Evolutionary conservation across 2,888 invertebrate genomes (phyloP).

Genomic region (Venusia cambrica): DNA sequence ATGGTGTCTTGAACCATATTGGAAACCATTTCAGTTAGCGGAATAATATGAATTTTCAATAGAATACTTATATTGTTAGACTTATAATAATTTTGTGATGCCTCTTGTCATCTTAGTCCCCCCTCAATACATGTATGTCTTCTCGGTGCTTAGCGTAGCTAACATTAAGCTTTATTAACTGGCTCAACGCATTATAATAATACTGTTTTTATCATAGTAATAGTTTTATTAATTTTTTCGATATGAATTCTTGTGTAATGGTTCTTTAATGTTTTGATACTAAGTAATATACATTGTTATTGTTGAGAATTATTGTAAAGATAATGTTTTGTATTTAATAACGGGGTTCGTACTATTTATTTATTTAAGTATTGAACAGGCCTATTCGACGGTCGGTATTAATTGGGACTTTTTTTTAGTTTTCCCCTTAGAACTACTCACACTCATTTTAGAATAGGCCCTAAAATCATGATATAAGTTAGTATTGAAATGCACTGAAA

Average conservation of each 20-base stretch:
- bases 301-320: conserved; percentile 17
- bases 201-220: conserved; percentile 34
- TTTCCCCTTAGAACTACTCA: too few relatives aligned
- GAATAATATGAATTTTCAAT: too few relatives aligned
- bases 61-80: too few relatives aligned
- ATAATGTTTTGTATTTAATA: conserved; percentile 11
- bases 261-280: conserved; percentile 18
- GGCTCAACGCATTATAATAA: conserved; percentile 61
- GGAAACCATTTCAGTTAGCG: too few relatives aligned
- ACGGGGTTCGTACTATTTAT: conserved; percentile 12
- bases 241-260: conserved; percentile 12
- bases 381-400: too few relatives aligned
- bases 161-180: conserved; percentile 53
- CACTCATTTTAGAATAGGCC: too few relatives aligned
- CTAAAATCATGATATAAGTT: neutral
- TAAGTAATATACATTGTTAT: conserved; percentile 24
- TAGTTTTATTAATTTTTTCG: conserved; percentile 11
- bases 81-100: neutral
- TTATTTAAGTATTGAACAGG: too few relatives aligned
- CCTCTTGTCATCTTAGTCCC: too few relatives aligned
- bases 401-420: too few relatives aligned
- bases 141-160: conserved; percentile 55
- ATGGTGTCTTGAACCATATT: too few relatives aligned
- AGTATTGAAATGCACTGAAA: too few relatives aligned
- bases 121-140: conserved; percentile 45